Base-by-base conservation (phyloP, 2,797 vertebrate genomes). In the Margarornis squamiger region DNA sequence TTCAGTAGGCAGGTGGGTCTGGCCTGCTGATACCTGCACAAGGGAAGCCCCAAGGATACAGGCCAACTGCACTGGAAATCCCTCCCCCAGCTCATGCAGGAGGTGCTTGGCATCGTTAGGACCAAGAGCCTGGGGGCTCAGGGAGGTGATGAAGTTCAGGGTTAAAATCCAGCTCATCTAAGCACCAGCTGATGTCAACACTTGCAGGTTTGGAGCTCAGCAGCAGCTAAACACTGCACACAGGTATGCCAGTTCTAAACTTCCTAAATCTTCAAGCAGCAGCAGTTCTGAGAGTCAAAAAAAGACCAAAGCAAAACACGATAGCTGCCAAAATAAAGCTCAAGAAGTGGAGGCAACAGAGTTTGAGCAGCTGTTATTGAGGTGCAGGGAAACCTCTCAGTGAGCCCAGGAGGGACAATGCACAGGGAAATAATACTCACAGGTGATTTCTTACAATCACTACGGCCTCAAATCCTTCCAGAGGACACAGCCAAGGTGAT, bases 41-140 rank as follows among this genome's bases (percentile, higher is more conserved):
- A 52, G 8, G 2, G 5, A 46, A n/a, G 16, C 34, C 32, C 7
- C 0, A 0, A 61, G 46, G 52, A 48, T 6, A 24, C 26, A 13
- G 20, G 39, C 8, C 30, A 57, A 32, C 3, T 20, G n/a, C 5
- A 2, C 21, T 19, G 22, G 22, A 18, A 75, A 63, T 12, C 67
- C 43, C 36, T 61, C 11, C 34, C 18, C 11, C 13, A 20, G 27
- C 49, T 70, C 9, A 0, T 7, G 6, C 7, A 30, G 0, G 0
- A 77, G 55, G 9, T 34, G 19, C 41, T 77, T 54, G 9, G 4
- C 23, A 27, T 15, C 0, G 0, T 45, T 48, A n/a, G 17, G 9
- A 51, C 4, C 1, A 1, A 55, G n/a, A 58, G 7, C 30, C 61
- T 21, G 23, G 63, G 39, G 36, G 12, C 12, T 4, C 34, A 14